Evolutionary conservation across 1,140 invertebrate genomes (phyloP), one percentile per base, ranked within the genome.

Genomic region (Ceratina australensis): DNA sequence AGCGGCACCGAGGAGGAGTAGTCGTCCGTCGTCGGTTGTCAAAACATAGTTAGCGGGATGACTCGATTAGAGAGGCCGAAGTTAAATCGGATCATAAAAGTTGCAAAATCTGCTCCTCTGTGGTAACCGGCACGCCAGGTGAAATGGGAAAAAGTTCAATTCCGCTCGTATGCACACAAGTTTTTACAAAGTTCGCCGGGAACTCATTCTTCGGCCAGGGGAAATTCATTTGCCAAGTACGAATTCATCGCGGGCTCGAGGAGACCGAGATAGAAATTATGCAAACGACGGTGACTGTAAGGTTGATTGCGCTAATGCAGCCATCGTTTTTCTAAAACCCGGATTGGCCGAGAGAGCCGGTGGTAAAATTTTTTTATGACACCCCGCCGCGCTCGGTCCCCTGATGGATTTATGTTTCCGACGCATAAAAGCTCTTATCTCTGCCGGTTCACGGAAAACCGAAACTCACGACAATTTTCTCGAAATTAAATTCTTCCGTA

Each of bases 241-340:
- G 60, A 54, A 71, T 63, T 24, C 33, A 50, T 73, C 33, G 76
- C n/a, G 57, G 42, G 20, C 15, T 2, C 33, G 33, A 3, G 33
- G 8, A 42, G 8, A 10, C 7, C 0, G 33, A 42, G 33, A 33
- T 33, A 26, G 49, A 33, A 64, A 65, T 65, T 72, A 73, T 73
- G 71, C 22, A 72, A 78, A 76, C 16, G 42, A 24, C 20, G 26
- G 22, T 20, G 15, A 47, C 22, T 0, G 7, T 42, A 42, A 15
- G 12, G 24, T 76, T 76, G 64, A 50, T 60, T 60, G 54, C 57
- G 42, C 56, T 76, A 76, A 76, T 76, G 65, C 42, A 33, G 42
- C 64, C 33, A 47, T 26, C 28, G 61, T 67, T 59, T 59, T n/a
- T 20, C 15, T 42, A 57, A 5, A 18, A 26, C 28, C 28, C 67